Conservation (phyloP, 1,140 invertebrate species). For the Drosophila sp. region DNA sequence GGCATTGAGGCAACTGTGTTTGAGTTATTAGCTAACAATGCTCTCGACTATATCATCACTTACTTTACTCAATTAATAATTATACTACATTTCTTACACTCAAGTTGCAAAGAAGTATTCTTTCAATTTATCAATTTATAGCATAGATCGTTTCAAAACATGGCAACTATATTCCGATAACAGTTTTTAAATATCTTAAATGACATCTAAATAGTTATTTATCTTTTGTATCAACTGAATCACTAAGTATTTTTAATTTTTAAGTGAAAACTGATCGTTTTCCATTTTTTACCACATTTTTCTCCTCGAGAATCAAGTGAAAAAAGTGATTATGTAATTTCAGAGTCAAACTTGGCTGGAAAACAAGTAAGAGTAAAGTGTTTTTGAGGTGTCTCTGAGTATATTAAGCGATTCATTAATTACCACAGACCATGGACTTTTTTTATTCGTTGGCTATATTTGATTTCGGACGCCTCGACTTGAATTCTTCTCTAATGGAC, state of each 20-base stretch:
- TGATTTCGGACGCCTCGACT: constrained; percentile 64
- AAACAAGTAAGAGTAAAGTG: neutral
- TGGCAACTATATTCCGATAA: no score
- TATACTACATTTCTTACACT: constrained; percentile 1
- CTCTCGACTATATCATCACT: constrained; percentile 24
- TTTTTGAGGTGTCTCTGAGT: constrained; percentile 1
- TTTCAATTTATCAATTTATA: no score
- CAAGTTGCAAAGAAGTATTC: neutral
- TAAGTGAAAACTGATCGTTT: no score
- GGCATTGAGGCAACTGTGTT: constrained; percentile 45
- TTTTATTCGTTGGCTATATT: constrained; percentile 60
- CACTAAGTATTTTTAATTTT: no score
- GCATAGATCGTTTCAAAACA: no score
- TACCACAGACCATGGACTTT: constrained; percentile 56
- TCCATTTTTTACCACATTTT: neutral
- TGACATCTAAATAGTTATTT: no score
- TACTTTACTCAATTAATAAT: constrained; percentile 13
- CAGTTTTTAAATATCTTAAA: no score
- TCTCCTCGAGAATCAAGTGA: neutral
- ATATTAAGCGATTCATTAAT: constrained; percentile 62
- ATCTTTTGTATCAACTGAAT: no score
- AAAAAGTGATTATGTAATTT: constrained; percentile 9
- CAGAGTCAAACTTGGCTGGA: neutral
- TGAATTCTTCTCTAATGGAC: constrained; percentile 78
- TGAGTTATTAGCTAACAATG: constrained; percentile 62